Evolutionary conservation across 35 echinoderm and acorn worm genomes (phyloP).

Genomic region (Heliocidaris erythrogramma): DNA sequence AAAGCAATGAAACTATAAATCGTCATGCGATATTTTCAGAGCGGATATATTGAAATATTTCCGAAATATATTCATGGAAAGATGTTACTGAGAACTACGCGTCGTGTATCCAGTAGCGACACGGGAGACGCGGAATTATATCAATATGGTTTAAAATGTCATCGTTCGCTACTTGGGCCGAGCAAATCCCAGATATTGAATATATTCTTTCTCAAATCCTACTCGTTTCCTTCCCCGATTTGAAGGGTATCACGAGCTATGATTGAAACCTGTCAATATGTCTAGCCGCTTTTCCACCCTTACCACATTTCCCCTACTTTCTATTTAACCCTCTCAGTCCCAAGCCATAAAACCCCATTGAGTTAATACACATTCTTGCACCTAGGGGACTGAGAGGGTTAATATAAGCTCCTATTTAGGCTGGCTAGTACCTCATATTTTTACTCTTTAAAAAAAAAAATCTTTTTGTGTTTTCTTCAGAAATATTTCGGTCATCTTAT

Average conservation of each 20-base stretch:
- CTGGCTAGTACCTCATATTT: no score
- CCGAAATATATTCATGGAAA: slow-evolving; percentile 18
- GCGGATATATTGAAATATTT: slow-evolving; percentile 18
- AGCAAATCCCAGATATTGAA: slow-evolving; percentile 10
- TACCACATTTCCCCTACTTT: background rate
- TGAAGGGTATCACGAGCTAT: background rate
- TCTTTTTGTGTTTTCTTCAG: no score
- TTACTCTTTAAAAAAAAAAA: no score
- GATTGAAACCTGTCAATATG: background rate
- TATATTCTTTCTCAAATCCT: slow-evolving; percentile 8
- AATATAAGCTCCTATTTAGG: no score
- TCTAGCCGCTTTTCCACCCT: background rate
- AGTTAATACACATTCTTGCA: no score
- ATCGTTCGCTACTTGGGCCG: background rate
- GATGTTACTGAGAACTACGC: background rate
- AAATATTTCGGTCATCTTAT: no score
- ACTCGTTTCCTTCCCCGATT: background rate
- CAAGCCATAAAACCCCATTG: background rate
- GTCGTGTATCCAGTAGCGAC: background rate
- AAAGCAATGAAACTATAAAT: slow-evolving; percentile 11
- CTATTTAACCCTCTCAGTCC: background rate
- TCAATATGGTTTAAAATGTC: slow-evolving; percentile 18
- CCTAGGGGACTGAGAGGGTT: no score
- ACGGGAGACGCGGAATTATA: background rate
- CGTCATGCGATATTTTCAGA: background rate